Conservation (phyloP, 2,888 invertebrate species). For the Tetheella fluctuosa region DNA sequence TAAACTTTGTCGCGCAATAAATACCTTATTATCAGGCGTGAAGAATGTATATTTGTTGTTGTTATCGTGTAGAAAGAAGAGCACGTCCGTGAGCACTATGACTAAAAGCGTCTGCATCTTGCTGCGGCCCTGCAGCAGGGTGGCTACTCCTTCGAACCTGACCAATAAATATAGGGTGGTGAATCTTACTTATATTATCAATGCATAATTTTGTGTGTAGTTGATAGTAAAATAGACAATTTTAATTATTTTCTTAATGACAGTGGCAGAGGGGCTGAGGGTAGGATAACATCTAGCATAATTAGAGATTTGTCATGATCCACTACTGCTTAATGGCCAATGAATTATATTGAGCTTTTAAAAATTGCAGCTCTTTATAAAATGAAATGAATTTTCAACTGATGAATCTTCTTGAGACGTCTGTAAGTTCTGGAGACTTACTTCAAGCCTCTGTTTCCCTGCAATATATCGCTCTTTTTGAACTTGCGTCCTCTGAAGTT, state of each 20-base stretch:
- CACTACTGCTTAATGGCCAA: too few species aligned
- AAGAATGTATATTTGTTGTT: constrained; percentile 97
- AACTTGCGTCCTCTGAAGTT: constrained; percentile 94
- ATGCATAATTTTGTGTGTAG: too few species aligned
- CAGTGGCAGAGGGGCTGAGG: too few species aligned
- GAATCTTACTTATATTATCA: too few species aligned
- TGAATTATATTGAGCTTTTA: too few species aligned
- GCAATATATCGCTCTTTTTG: constrained; percentile 95
- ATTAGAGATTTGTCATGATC: too few species aligned
- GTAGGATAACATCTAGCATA: too few species aligned
- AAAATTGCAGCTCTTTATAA: too few species aligned
- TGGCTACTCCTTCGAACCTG: constrained; percentile 94
- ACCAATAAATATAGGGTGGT: not conserved
- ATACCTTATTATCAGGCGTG: constrained; percentile 96
- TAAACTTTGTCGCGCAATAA: not conserved
- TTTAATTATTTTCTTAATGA: too few species aligned
- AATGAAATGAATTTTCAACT: too few species aligned
- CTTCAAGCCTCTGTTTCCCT: constrained; percentile 92
- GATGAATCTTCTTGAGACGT: too few species aligned
- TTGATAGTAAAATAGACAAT: too few species aligned
- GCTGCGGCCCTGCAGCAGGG: constrained; percentile 94
- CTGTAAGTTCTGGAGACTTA: constrained; percentile 54
- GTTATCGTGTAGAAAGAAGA: constrained; percentile 96
- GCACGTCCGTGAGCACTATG: constrained; percentile 94
- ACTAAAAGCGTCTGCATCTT: constrained; percentile 95